These are phyloP conservation scores for Manis pentadactyla DNA, from an alignment of 2,797 vertebrate genomes.

Conservation along the genomic window DNA sequence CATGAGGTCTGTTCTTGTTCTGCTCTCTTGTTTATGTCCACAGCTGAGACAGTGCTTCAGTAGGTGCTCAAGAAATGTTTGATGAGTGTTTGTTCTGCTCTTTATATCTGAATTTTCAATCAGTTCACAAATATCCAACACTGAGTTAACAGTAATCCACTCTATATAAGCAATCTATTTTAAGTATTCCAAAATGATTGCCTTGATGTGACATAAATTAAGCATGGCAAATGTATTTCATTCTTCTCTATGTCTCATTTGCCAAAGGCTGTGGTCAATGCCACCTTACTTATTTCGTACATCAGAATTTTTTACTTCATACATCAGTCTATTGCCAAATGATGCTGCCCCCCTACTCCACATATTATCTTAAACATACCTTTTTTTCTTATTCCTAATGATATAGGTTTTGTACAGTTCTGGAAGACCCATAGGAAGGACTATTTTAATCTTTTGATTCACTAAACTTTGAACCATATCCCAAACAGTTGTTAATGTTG, in stretches of 20 bases:
- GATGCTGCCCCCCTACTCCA: neutral
- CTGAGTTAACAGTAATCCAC: neutral
- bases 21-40: too few relatives aligned
- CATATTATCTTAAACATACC: neutral
- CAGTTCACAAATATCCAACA: neutral
- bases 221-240: neutral
- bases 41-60: neutral
- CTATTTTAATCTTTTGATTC: neutral
- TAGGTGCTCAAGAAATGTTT: neutral
- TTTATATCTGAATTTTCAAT: neutral
- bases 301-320: neutral
- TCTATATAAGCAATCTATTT: neutral
- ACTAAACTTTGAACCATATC: neutral
- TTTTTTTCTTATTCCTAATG: neutral
- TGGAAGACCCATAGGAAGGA: neutral
- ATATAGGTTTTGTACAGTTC: neutral
- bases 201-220: neutral
- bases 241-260: neutral
- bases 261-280: neutral
- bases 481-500: neutral
- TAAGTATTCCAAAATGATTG: neutral
- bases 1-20: neutral
- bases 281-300: neutral
- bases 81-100: neutral
- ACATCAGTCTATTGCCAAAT: neutral